phyloP scores from a whole-genome alignment of 2,888 invertebrate genomes.

The Pogonocherus hispidulus region DNA sequence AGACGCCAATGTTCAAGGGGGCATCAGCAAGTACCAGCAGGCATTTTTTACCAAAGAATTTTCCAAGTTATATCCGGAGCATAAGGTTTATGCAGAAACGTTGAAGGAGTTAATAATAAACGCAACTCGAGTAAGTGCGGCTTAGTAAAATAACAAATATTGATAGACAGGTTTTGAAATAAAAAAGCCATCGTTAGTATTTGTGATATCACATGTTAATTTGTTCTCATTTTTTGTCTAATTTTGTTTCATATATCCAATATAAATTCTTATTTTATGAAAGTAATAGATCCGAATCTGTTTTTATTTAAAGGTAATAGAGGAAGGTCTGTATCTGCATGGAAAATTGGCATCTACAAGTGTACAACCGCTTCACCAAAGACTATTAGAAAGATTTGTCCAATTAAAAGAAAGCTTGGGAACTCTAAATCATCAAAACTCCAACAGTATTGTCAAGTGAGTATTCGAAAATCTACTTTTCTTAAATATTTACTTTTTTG shows the following conservation, averaged over 20 bases:
- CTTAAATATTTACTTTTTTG: too few species aligned
- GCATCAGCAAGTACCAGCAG: slow-evolving; percentile 94
- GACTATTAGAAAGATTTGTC: slow-evolving; percentile 88
- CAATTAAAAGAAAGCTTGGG: slow-evolving; percentile 86
- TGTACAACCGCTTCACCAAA: slow-evolving; percentile 92
- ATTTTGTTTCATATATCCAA: too few species aligned
- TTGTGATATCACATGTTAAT: too few species aligned
- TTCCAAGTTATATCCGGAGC: slow-evolving; percentile 73
- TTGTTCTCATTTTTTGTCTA: too few species aligned
- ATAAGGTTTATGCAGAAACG: slow-evolving; percentile 71
- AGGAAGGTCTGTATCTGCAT: slow-evolving; percentile 87
- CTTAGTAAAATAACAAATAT: too few species aligned
- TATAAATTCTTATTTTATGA: too few species aligned
- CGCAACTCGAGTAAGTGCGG: slow-evolving; percentile 77
- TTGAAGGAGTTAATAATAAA: slow-evolving; percentile 81
- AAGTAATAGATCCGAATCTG: not conserved
- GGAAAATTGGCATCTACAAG: slow-evolving; percentile 88
- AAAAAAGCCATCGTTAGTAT: too few species aligned
- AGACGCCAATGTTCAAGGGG: slow-evolving; percentile 96
- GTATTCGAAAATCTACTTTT: slow-evolving; percentile 61
- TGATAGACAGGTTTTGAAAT: too few species aligned
- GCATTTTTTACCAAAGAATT: slow-evolving; percentile 92
- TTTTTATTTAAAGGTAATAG: slow-evolving; percentile 70
- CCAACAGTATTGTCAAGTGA: slow-evolving; percentile 87
- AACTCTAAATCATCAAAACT: slow-evolving; percentile 77